Base-by-base conservation (phyloP, 2,888 invertebrate species). In the Synergus itoensis region DNA sequence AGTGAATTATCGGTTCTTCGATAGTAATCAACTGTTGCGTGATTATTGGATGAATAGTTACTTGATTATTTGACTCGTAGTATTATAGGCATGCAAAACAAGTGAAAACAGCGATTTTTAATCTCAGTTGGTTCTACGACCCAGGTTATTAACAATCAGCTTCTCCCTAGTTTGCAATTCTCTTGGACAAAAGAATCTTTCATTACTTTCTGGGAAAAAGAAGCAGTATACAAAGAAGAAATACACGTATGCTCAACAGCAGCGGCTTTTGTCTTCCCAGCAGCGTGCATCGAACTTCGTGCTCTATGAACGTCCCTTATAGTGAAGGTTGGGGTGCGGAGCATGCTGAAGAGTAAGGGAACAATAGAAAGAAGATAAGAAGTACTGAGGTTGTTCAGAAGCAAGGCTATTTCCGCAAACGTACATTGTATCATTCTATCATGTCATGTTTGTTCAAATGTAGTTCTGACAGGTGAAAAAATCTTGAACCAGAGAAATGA, bases 151-250 rank as follows among this genome's bases (percentile, higher is more conserved):
- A 57, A 57, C 2, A 57, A 18, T 18, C 18, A 18, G 9, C 53
- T 53, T 53, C n/a, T n/a, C 53, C 53, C 53, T 53, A 8, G 53
- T 53, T n/a, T 53, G 53, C 53, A 53, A 53, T 53, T 53, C n/a
- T 53, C n/a, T 53, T 53, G n/a, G n/a, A 53, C 53, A 57, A 57
- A 57, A 57, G 53, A 57, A 57, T 57, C 53, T 57, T 57, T 57
- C 53, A 57, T 57, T 18, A 57, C 18, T 57, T 57, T 9, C 53
- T 18, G 9, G n/a, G 9, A 57, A 57, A 57, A 57, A 18, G 41
- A n/a, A 48, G 16, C 45, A 48, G n/a, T n/a, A 9, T 3, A 53
- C 53, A 53, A 53, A 53, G 53, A n/a, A 53, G 2, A 57, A 9
- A 16, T 18, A 57, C 16, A 18, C 18, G 18, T 57, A 18, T 57